phyloP scores from a whole-genome alignment of 2,888 invertebrate genomes.

The Calliphora vomitoria region DNA sequence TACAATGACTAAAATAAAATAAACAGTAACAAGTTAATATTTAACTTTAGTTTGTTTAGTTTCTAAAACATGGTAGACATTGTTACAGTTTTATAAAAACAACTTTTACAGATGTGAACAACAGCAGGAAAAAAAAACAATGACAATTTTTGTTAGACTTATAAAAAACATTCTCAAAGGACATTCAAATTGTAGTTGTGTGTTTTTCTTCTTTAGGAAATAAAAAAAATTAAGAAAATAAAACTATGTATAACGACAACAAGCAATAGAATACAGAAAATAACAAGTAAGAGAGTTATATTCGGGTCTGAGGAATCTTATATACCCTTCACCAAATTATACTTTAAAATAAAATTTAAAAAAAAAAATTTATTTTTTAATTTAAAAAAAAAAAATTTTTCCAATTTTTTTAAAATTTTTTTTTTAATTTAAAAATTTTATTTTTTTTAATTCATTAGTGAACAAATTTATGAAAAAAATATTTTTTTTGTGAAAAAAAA shows the following conservation, averaged over 20 bases:
- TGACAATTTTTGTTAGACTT: constrained; percentile 31
- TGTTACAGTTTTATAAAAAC: constrained; percentile 30
- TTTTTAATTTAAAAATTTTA: too few relatives aligned
- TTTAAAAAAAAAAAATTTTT: too few relatives aligned
- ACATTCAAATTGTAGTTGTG: constrained; percentile 45
- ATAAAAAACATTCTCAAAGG: constrained; percentile 43
- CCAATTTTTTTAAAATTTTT: too few relatives aligned
- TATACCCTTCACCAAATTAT: too few relatives aligned
- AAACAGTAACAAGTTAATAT: constrained; percentile 45
- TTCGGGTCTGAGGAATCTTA: too few relatives aligned
- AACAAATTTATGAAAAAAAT: too few relatives aligned
- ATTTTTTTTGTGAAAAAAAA: too few relatives aligned
- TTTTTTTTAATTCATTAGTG: too few relatives aligned
- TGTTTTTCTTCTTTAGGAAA: background rate
- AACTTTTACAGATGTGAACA: constrained; percentile 36
- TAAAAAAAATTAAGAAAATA: background rate
- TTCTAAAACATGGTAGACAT: constrained; percentile 4
- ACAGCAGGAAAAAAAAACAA: constrained; percentile 23
- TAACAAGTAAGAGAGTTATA: too few relatives aligned
- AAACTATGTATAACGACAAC: constrained; percentile 10
- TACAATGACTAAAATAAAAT: background rate
- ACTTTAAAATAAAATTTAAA: too few relatives aligned
- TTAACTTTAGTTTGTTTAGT: constrained; percentile 17
- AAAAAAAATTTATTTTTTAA: too few relatives aligned
- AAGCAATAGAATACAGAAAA: constrained; percentile 19